Conservation (phyloP, 2,113 vertebrate genomes). For the Megalops atlanticus region DNA sequence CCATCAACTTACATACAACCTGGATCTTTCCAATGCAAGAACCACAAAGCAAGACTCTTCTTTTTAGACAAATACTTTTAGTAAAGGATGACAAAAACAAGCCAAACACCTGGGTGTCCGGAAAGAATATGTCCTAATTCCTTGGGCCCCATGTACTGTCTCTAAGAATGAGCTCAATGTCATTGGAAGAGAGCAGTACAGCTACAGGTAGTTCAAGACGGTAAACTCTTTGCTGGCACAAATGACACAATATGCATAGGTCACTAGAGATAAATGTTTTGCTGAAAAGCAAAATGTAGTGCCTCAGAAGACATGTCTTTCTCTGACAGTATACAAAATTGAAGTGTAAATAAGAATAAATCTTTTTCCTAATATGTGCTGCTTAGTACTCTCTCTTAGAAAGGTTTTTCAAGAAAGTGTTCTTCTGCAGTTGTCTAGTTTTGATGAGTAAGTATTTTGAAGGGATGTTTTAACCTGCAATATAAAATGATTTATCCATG, state of each 20-base stretch:
- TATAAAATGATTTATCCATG: no score
- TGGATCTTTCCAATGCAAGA: not conserved
- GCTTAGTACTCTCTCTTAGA: no score
- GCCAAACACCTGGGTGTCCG: not conserved
- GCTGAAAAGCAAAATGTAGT: not conserved
- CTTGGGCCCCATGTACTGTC: not conserved
- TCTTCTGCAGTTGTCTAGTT: no score
- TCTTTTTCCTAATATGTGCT: no score
- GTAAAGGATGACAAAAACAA: not conserved
- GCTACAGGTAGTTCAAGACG: not conserved
- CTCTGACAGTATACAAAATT: no score
- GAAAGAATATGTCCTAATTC: not conserved
- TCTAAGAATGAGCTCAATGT: not conserved
- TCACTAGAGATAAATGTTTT: not conserved
- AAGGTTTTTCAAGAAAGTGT: no score
- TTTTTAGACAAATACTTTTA: not conserved
- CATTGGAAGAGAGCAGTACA: not conserved
- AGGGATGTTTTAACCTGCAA: not conserved
- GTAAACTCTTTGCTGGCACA: not conserved
- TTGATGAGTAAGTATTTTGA: not conserved
- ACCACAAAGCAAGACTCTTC: not conserved
- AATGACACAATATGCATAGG: not conserved
- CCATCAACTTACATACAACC: not conserved
- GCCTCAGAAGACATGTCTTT: not conserved
- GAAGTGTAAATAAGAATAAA: no score